Base-by-base conservation (phyloP, 2,888 invertebrate genomes). In the Trichopria drosophilae region DNA sequence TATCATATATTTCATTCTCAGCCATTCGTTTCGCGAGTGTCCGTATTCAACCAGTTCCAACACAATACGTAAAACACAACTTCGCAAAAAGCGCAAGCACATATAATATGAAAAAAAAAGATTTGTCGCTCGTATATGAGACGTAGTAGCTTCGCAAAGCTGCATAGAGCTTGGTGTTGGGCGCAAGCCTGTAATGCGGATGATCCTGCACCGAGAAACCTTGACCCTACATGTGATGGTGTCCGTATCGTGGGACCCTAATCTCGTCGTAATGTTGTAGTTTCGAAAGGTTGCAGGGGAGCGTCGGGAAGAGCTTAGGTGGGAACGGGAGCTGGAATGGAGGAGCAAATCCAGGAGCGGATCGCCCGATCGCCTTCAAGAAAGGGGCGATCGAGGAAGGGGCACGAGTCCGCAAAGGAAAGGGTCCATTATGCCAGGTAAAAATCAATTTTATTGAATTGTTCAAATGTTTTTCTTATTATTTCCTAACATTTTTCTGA, bases 251-350 rank as follows among this genome's bases (percentile, higher is more conserved):
- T 60, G 59, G 63, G 61, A 54, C 64, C 63, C 69, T 71, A 70
- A 73, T 65, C 59, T 51, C 61, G 62, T 67, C 63, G 68, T 73
- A 72, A 63, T 72, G 72, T 67, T 73, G 64, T 73, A 75, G 75
- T 74, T 75, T 73, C 75, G 73, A 72, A 74, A 75, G 73, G 75
- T 76, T 68, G 75, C 75, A 69, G 77, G 75, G 37, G 76, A 76
- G 61, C 72, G 74, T 22, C 71, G 75, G 20, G 75, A 73, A 44
- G 76, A 76, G 51, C 65, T 74, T 47, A 68, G 65, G 58, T 71
- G 74, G 70, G 75, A 73, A 39, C 65, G 72, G 22, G 76, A 77
- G 51, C 63, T 76, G 53, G 78, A 78, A 47, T 76, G 75, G 70
- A 69, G 74, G 50, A 74, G 68, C 61, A 74, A 71, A 53, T 75